phyloP scores from a whole-genome alignment of 2,888 invertebrate species.

The Eremobia ochroleuca region DNA sequence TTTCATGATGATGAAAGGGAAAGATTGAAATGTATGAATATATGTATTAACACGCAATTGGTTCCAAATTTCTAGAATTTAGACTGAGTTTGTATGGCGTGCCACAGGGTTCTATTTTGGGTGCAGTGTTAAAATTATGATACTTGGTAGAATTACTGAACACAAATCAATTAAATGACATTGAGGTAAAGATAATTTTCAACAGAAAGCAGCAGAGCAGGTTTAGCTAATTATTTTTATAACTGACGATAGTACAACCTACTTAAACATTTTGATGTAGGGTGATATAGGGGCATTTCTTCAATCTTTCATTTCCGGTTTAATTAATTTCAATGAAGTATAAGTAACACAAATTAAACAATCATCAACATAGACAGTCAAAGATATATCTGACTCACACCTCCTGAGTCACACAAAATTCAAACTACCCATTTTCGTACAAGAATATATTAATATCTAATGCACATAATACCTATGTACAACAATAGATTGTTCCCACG shows the following conservation, averaged over 20 bases:
- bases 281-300: accelerated
- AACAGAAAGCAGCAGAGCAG: neutral
- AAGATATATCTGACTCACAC: conserved; percentile 14
- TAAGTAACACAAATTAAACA: conserved; percentile 5
- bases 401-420: conserved; percentile 37
- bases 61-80: conserved; percentile 5
- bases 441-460: conserved; percentile 54
- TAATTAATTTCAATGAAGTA: neutral
- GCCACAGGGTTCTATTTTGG: conserved; percentile 22
- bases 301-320: neutral
- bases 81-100: neutral
- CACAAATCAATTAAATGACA: neutral
- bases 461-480: conserved; percentile 55
- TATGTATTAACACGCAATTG: neutral
- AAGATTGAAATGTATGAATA: conserved; percentile 25
- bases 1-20: conserved; percentile 57
- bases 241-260: neutral
- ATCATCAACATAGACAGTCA: neutral
- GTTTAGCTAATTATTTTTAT: no score
- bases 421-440: conserved; percentile 35
- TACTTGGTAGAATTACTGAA: no score
- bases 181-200: neutral
- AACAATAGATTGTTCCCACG: conserved; percentile 65
- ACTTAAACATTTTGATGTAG: neutral
- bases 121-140: neutral